Evolutionary conservation across 2,888 invertebrate species (phyloP).

Genomic region (Tetropium fuscum): DNA sequence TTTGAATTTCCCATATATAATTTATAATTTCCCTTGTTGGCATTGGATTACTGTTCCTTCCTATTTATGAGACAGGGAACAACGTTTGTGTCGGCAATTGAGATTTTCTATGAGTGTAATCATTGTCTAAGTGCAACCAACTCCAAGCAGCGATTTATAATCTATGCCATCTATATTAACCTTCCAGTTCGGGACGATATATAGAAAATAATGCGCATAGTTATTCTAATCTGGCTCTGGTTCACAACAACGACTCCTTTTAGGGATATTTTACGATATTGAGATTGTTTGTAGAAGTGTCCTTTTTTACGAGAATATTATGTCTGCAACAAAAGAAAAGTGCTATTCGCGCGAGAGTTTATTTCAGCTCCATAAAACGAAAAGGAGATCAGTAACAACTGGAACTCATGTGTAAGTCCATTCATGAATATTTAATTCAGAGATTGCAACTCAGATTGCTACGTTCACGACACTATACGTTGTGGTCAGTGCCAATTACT

Average conservation of each 20-base stretch:
- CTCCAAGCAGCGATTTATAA: too few relatives aligned
- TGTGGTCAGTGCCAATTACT: slow-evolving; percentile 57
- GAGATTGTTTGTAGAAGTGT: neutral
- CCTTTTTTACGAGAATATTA: neutral
- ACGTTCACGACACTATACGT: slow-evolving; percentile 56
- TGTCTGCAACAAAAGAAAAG: neutral
- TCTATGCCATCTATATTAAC: too few relatives aligned
- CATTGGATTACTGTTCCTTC: too few relatives aligned
- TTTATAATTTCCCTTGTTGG: too few relatives aligned
- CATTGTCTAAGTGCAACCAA: too few relatives aligned
- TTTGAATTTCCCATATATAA: too few relatives aligned
- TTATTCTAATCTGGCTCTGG: too few relatives aligned
- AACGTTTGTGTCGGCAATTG: too few relatives aligned
- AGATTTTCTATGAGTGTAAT: too few relatives aligned
- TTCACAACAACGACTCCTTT: neutral
- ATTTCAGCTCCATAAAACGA: slow-evolving; percentile 36
- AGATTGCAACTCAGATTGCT: slow-evolving; percentile 56
- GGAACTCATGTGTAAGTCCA: slow-evolving; percentile 51
- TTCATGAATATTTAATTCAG: slow-evolving; percentile 63
- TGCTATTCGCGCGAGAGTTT: slow-evolving; percentile 24
- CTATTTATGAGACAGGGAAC: too few relatives aligned
- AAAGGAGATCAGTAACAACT: slow-evolving; percentile 42
- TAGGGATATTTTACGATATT: neutral
- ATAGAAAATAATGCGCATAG: too few relatives aligned
- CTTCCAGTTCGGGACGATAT: too few relatives aligned